Percentiles rank a stretch among this genome's conserved stretches.
phyloP scores from a whole-genome alignment of 2,888 invertebrate genomes.

The Deilephila elpenor region DNA sequence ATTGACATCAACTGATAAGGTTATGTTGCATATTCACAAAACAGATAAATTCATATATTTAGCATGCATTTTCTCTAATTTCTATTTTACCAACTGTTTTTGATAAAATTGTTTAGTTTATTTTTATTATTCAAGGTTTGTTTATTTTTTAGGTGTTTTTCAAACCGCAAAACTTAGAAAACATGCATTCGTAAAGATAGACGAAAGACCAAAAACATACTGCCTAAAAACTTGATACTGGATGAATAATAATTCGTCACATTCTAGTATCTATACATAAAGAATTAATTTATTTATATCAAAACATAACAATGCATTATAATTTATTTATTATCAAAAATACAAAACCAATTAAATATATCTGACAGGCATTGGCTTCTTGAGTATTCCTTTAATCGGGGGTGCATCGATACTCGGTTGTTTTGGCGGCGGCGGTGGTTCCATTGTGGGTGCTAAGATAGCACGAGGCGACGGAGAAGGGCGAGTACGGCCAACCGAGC shows the following conservation, averaged over 20 bases:
- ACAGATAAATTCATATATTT: not conserved
- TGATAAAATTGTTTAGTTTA: no score
- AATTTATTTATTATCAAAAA: not conserved
- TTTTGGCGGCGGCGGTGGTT: slow-evolving; percentile 58
- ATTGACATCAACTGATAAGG: slow-evolving; percentile 17
- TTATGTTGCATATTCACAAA: not conserved
- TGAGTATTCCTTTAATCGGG: slow-evolving; percentile 75
- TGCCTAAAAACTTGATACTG: no score
- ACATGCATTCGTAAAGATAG: no score
- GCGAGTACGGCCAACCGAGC: slow-evolving; percentile 58
- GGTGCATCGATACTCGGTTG: slow-evolving; percentile 48
- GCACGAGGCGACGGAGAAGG: slow-evolving; percentile 52
- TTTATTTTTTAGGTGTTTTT: no score
- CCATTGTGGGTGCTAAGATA: slow-evolving; percentile 54
- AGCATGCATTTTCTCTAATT: not conserved
- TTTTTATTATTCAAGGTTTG: no score
- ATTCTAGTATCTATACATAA: no score
- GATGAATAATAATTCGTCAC: no score
- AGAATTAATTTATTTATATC: no score
- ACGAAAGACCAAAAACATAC: no score
- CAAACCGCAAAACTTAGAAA: no score
- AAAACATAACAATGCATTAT: not conserved
- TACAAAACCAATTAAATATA: slow-evolving; percentile 59
- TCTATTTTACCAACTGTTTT: not conserved
- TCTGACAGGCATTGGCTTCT: slow-evolving; percentile 81